Evolutionary conservation across 2,888 invertebrate species (phyloP).

Genomic region (Megaustenia siamemsis): DNA sequence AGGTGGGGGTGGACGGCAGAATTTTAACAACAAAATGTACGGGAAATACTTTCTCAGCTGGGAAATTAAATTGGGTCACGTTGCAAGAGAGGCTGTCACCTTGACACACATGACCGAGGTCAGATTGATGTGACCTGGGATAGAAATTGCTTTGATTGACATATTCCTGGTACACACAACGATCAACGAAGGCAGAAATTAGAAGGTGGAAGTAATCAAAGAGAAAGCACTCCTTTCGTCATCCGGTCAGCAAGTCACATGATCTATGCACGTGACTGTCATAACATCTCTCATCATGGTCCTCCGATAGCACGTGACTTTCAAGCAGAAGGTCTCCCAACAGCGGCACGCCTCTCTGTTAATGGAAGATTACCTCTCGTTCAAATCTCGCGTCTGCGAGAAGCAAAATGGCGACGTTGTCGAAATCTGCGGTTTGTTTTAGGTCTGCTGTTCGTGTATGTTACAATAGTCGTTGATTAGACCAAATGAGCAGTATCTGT

Average conservation of each 20-base stretch:
- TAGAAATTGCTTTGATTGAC: background rate
- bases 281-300: constrained; percentile 12
- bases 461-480: background rate
- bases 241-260: constrained; percentile 9
- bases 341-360: constrained; percentile 16
- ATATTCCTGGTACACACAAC: background rate
- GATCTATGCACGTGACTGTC: constrained; percentile 26
- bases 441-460: background rate
- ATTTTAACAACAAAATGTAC: too few relatives aligned
- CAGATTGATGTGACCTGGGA: background rate
- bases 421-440: constrained; percentile 4
- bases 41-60: too few relatives aligned
- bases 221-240: background rate
- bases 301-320: constrained; percentile 15
- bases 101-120: background rate
- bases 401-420: constrained; percentile 4
- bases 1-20: too few relatives aligned
- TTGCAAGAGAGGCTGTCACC: too few relatives aligned
- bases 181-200: background rate
- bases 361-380: constrained; percentile 30
- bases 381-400: background rate
- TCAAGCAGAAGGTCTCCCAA: background rate
- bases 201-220: constrained; percentile 2
- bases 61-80: too few relatives aligned
- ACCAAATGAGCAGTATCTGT: background rate